Base-by-base conservation (phyloP, 2,888 invertebrate genomes). In the Drosophila recens region DNA sequence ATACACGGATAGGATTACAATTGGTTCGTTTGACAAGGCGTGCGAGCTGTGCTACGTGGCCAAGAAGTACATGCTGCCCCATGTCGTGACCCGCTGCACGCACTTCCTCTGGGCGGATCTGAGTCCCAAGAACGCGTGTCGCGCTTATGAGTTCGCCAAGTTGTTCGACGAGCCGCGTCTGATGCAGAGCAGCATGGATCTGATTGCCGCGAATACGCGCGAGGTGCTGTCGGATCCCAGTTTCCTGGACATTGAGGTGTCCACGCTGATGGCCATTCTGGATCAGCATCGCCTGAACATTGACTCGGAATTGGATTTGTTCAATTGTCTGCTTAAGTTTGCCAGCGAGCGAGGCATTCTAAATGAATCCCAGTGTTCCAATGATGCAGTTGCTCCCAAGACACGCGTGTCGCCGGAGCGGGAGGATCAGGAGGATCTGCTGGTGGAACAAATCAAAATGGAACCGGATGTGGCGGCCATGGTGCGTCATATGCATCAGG, bases 31-130 rank as follows among this genome's bases (percentile, higher is more conserved):
- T 90, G 97, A 97, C 85, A 96, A 97, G 89, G 97, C 97, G 0
- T 97, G 97, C 91, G 97, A 97, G 86, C 91, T 97, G 38, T 97
- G 97, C 90, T 97, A 97, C 91, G 97, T 96, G 61, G 97, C 97
- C 10, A 97, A 97, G 89, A 97, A 97, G 89, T 97, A 97, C 85
- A 96, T 97, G 96, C 91, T 97, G 62, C 97, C 97, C 0, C 95
- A 96, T 91, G 93, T 97, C 9, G 96, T 97, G 0, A 96, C 97
- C 75, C 95, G 96, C 81, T 97, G 97, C 90, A 97, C 97, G 0
- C 95, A 95, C 72, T 97, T 95, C 87, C 93, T 97, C n/a, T 97
- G 97, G 97, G 95, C 96, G 1, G 93, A 92, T 73, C 65, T 93
- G 2, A 91, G 91, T 67, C 96, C 97, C 0, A 95, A 95, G 86